Evolutionary conservation across 2,888 invertebrate species (phyloP).

Genomic region (Epirrhoe alternata): DNA sequence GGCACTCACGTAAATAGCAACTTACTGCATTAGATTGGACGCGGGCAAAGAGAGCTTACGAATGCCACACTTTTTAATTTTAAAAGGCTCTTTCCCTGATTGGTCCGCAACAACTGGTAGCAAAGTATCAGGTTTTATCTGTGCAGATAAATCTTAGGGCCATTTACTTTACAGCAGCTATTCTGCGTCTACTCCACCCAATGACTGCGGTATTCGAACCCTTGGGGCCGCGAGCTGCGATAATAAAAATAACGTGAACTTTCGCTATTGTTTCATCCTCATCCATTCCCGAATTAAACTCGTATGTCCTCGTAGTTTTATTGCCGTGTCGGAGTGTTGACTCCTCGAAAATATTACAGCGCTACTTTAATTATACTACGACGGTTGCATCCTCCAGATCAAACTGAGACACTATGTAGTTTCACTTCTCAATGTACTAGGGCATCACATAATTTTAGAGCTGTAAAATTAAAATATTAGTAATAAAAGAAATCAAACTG

Average conservation of each 20-base stretch:
- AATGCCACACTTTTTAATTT: conserved; percentile 71
- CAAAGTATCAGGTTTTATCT: conserved; percentile 56
- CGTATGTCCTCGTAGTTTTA: conserved; percentile 24
- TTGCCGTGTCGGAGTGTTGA: conserved; percentile 23
- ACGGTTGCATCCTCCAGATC: no score
- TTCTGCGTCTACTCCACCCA: conserved; percentile 40
- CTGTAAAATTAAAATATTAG: no score
- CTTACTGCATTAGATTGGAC: conserved; percentile 55
- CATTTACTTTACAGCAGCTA: conserved; percentile 48
- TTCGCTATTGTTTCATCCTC: conserved; percentile 28
- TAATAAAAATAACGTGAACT: conserved; percentile 34
- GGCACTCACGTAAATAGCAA: conserved; percentile 66
- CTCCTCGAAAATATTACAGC: conserved; percentile 15
- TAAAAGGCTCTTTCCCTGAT: conserved; percentile 71
- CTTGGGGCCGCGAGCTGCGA: conserved; percentile 32
- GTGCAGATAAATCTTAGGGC: conserved; percentile 53
- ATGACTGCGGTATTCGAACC: conserved; percentile 43
- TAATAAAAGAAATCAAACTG: no score
- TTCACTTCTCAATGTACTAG: no score
- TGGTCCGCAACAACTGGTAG: conserved; percentile 54
- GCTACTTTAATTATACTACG: conserved; percentile 19
- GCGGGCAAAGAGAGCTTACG: conserved; percentile 55
- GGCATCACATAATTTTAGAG: no score
- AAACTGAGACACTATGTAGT: no score
- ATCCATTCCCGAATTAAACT: conserved; percentile 32